Evolutionary conservation across 2,113 vertebrate genomes (phyloP).

Genomic region (Muntiacus reevesi): DNA sequence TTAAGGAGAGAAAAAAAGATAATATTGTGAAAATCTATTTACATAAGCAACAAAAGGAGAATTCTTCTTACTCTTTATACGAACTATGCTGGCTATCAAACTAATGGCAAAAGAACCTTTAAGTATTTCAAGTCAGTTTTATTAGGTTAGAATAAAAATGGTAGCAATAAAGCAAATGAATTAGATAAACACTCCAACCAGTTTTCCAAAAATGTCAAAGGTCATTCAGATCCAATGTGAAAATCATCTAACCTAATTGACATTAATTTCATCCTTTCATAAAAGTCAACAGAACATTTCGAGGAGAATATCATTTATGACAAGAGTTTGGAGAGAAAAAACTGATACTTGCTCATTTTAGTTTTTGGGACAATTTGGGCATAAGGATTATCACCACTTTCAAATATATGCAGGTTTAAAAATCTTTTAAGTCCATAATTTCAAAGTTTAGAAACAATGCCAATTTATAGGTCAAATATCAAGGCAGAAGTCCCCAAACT

Average conservation of each 20-base stretch:
- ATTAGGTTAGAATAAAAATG: conserved; percentile 26
- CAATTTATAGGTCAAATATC: conserved; percentile 7
- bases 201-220: conserved; percentile 2
- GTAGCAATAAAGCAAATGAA: conserved; percentile 10
- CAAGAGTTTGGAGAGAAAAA: neutral
- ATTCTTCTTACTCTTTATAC: neutral
- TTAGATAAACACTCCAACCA: neutral
- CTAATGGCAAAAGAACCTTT: neutral
- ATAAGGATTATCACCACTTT: neutral
- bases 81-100: neutral
- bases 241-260: neutral
- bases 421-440: neutral
- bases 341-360: neutral
- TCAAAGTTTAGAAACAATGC: conserved; percentile 28
- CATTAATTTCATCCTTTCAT: neutral
- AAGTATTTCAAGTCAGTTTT: conserved; percentile 18
- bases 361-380: neutral
- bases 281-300: neutral
- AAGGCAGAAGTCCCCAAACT: neutral
- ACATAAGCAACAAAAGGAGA: neutral
- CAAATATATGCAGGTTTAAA: neutral
- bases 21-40: neutral
- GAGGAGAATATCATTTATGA: neutral
- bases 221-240: neutral
- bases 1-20: neutral